Evolutionary conservation across 2,797 vertebrate genomes (phyloP), one percentile per base, ranked within the genome.

Genomic region (Selene dorsalis): DNA sequence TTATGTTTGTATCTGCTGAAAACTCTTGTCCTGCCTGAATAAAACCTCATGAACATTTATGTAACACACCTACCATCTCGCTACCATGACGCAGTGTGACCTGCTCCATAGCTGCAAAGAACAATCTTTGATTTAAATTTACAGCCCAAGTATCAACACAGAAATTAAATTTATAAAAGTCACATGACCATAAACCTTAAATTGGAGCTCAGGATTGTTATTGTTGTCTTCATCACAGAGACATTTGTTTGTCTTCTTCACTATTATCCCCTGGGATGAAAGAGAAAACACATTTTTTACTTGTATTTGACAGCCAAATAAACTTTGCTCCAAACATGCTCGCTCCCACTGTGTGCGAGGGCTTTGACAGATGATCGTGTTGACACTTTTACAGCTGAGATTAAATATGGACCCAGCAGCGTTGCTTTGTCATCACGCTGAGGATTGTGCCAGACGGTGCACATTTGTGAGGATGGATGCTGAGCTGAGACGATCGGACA

Each of bases 391-490:
- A 63, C 65, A 69, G 71, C 65, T 7, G 13, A 45, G 45, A 59
- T 70, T 53, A 60, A 80, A 65, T 60, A 65, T 47, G 45, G 56
- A 69, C 65, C 45, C 66, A 1, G 53, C 69, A 16, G 77, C 22
- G 11, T 14, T 47, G 57, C 65, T 65, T 64, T 69, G 77, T 69
- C 65, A 69, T 65, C 59, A 5, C 50, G 1, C 45, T 20, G 35
- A 45, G 28, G 66, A 35, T 38, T 53, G 65, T 69, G 58, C 71
- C 65, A 69, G 71, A 53, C 57, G 77, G n/a, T 53, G 66, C 66
- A 64, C 53, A 38, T 65, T 70, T 47, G 60, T 47, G 66, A 69
- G 53, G 66, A 75, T 53, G 45, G 71, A 80, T 69, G 71, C 63
- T 22, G 4, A 20, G 50, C 57, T n/a, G 63, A 62, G 56, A 61